Conservation (phyloP, 2,113 vertebrate species). For the Xenopus borealis region DNA sequence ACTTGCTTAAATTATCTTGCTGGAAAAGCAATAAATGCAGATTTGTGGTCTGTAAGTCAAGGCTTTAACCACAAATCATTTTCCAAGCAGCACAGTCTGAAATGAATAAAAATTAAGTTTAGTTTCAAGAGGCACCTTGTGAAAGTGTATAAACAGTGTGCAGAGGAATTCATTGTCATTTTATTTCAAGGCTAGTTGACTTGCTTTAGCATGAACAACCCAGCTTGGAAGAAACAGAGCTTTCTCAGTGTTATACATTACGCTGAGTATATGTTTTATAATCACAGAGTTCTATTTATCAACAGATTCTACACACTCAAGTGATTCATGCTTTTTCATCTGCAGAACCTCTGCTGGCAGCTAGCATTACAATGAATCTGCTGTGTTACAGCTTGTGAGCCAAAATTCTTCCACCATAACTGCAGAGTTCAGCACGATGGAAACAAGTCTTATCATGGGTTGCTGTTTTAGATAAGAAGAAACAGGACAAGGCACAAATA, state of each 20-base stretch:
- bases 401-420: neutral
- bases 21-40: conserved; percentile 43
- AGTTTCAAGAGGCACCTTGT: conserved; percentile 25
- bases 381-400: neutral
- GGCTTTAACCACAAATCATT: conserved; percentile 44
- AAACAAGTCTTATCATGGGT: neutral
- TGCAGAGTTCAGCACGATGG: neutral
- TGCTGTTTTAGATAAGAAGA: neutral
- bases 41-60: conserved; percentile 37
- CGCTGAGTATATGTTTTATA: neutral
- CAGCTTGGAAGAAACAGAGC: neutral
- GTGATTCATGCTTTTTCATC: neutral
- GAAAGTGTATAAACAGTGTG: conserved; percentile 29
- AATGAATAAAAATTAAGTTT: conserved; percentile 41
- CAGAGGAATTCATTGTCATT: conserved; percentile 35
- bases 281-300: neutral
- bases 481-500: too few species aligned
- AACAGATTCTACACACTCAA: too few species aligned
- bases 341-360: neutral
- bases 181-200: conserved; percentile 35
- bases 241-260: neutral
- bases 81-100: conserved; percentile 5
- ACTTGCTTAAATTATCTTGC: conserved; percentile 32
- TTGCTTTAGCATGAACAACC: neutral
- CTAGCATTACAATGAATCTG: neutral